A percentile compares a stretch with the other conserved stretches of the same genome.
Evolutionary conservation across 2,888 invertebrate genomes (phyloP).

Genomic region (Disparrhopalites patrizii): DNA sequence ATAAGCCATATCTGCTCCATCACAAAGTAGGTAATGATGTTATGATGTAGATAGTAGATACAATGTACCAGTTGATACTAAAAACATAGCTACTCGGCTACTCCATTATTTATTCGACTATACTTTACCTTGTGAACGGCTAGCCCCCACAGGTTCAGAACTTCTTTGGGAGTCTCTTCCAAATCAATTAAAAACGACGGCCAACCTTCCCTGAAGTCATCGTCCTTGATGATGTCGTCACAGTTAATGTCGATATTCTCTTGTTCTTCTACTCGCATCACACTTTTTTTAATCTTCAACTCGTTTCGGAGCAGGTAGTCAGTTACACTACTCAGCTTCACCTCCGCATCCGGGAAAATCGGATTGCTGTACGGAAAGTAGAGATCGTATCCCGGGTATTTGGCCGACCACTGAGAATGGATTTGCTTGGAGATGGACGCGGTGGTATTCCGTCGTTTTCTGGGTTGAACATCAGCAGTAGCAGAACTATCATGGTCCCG

Average conservation of each 20-base stretch:
- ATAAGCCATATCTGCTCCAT: too few species aligned
- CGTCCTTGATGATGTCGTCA: constrained; percentile 27
- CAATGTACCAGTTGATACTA: background rate
- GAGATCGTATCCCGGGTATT: constrained; percentile 36
- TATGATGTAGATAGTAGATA: background rate
- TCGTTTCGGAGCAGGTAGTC: constrained; percentile 14
- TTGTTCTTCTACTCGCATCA: constrained; percentile 22
- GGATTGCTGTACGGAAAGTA: constrained; percentile 37
- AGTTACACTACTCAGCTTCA: constrained; percentile 27
- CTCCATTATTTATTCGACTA: background rate
- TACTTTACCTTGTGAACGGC: constrained; percentile 35
- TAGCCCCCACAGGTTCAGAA: constrained; percentile 37
- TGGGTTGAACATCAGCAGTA: background rate
- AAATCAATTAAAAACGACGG: constrained; percentile 31
- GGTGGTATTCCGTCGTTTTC: background rate
- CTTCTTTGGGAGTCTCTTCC: constrained; percentile 28
- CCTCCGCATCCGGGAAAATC: constrained; percentile 26
- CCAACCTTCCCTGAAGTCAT: constrained; percentile 31
- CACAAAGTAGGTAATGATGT: background rate
- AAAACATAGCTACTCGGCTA: background rate
- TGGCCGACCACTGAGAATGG: constrained; percentile 27
- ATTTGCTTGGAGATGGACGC: background rate
- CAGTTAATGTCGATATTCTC: constrained; percentile 18
- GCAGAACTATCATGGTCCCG: background rate
- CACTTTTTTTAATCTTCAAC: background rate